These are phyloP conservation scores for Rhinatrema bivittatum DNA, from an alignment of 2,797 vertebrate genomes.

Conservation along the genomic window DNA sequence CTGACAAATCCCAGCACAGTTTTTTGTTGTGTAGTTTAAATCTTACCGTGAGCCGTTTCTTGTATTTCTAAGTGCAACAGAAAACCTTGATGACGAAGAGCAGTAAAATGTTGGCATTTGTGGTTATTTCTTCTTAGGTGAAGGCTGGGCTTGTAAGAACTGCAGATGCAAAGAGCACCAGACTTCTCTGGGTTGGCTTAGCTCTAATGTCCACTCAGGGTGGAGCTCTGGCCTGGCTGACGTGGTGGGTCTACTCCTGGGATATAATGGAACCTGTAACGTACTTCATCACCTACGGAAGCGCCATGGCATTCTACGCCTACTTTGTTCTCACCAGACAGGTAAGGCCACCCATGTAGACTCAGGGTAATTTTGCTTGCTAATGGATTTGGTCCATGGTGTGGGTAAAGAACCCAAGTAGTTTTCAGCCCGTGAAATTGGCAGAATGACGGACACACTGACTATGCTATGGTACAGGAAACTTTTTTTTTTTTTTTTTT, in stretches of 20 bases:
- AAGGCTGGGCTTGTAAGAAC: slow-evolving; percentile 57
- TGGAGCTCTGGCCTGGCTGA: slow-evolving; percentile 86
- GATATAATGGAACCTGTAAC: slow-evolving; percentile 95
- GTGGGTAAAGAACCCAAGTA: no score
- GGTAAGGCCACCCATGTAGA: slow-evolving; percentile 42
- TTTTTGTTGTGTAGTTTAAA: no score
- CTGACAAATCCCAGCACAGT: no score
- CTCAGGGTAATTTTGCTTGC: neutral
- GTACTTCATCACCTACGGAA: slow-evolving; percentile 85
- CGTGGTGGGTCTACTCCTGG: slow-evolving; percentile 97
- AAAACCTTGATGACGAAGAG: no score
- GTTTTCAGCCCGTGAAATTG: no score
- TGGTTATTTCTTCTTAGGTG: slow-evolving; percentile 56
- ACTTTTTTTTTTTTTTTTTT: no score
- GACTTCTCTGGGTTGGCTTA: slow-evolving; percentile 73
- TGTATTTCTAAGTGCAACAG: no score
- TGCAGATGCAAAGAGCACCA: slow-evolving; percentile 59
- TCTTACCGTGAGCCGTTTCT: no score
- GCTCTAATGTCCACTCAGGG: slow-evolving; percentile 82
- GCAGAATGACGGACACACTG: no score
- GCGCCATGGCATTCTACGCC: slow-evolving; percentile 78
- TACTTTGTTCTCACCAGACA: slow-evolving; percentile 86
- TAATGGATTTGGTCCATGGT: no score
- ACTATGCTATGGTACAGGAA: no score
- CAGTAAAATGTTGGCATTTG: no score